Percentiles rank a stretch among this genome's conserved stretches.
phyloP scores from a whole-genome alignment of 35 echinoderm and acorn worm genomes.

The Holothuria glaberrima region DNA sequence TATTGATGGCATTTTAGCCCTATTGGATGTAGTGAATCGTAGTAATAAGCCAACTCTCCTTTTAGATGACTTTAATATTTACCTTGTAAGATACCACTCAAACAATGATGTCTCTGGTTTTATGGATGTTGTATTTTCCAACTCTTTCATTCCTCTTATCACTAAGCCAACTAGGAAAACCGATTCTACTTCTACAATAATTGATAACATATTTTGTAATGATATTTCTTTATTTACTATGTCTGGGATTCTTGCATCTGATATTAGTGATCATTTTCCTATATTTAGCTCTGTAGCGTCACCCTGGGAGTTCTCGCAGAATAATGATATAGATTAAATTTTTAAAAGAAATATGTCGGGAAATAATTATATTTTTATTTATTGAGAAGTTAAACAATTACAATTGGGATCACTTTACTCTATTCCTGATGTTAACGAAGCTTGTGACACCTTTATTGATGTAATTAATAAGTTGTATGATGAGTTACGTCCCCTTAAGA shows the following conservation, averaged over 20 bases:
- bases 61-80: no score
- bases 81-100: not conserved
- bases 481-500: not conserved
- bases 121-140: constrained; percentile 20
- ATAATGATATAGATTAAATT: not conserved
- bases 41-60: not conserved
- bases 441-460: constrained; percentile 16
- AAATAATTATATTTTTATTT: not conserved
- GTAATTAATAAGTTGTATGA: constrained; percentile 7
- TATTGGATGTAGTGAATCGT: constrained; percentile 1
- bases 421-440: not conserved
- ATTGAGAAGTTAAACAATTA: not conserved
- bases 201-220: constrained; percentile 41
- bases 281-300: not conserved
- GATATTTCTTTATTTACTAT: no score
- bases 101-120: not conserved
- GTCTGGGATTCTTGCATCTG: no score
- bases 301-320: no score
- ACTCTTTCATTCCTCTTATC: constrained; percentile 17
- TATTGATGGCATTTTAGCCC: not conserved
- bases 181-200: not conserved
- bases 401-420: constrained; percentile 10
- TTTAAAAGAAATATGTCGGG: constrained; percentile 3
- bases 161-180: constrained; percentile 34
- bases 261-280: constrained; percentile 5